These are phyloP conservation scores for Nibea coibor DNA, from an alignment of 2,113 vertebrate genomes.

Conservation along the genomic window DNA sequence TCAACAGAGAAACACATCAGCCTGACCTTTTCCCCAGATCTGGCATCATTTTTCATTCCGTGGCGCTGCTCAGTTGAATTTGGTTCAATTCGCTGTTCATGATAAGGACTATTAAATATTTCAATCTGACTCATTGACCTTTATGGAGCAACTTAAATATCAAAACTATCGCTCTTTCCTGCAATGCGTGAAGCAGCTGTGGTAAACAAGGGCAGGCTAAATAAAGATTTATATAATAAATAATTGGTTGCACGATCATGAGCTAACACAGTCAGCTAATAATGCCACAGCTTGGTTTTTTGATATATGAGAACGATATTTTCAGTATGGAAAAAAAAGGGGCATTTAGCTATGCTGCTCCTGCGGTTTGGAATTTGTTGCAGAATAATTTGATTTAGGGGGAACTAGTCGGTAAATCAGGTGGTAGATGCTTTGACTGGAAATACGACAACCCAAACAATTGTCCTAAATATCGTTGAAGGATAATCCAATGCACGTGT, in stretches of 20 bases:
- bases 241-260: not conserved
- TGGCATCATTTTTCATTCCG: constrained; percentile 46
- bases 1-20: constrained; percentile 27
- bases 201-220: not conserved
- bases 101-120: constrained; percentile 64
- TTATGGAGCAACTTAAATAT: constrained; percentile 56
- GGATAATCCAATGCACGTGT: too few species aligned
- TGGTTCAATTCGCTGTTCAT: constrained; percentile 44
- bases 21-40: constrained; percentile 54
- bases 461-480: too few species aligned
- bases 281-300: not conserved
- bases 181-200: not conserved
- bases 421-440: too few species aligned
- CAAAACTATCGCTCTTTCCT: constrained; percentile 44
- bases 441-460: too few species aligned
- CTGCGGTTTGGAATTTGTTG: too few species aligned
- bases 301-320: not conserved
- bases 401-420: too few species aligned
- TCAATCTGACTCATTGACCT: constrained; percentile 59
- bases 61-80: constrained; percentile 31
- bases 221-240: not conserved
- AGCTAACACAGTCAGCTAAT: not conserved
- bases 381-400: too few species aligned
- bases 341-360: too few species aligned
- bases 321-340: too few species aligned